Percentiles rank a stretch among this genome's conserved stretches.
Evolutionary conservation across 2,113 vertebrate species (phyloP).

Genomic region (Suncus etruscus): DNA sequence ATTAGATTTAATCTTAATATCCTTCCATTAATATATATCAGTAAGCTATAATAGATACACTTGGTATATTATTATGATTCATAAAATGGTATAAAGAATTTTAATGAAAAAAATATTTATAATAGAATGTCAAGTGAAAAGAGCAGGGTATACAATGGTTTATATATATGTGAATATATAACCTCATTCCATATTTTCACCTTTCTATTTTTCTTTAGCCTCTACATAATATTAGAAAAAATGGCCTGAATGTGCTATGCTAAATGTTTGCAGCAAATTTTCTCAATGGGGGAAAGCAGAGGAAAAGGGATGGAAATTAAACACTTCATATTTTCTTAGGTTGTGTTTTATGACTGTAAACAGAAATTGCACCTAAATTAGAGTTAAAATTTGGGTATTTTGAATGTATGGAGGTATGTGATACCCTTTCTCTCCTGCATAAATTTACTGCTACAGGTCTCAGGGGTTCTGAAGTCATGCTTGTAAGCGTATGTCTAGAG

Average conservation of each 20-base stretch:
- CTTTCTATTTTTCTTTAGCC: background rate
- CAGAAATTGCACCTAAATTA: background rate
- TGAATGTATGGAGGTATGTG: background rate
- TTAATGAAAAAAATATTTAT: background rate
- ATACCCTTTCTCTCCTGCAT: background rate
- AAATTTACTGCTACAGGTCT: background rate
- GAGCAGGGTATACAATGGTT: background rate
- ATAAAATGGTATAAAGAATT: slow-evolving; percentile 25
- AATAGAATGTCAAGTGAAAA: background rate
- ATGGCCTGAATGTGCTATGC: background rate
- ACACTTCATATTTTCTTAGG: background rate
- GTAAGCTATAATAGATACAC: background rate
- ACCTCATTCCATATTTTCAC: background rate
- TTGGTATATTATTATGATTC: slow-evolving; percentile 44
- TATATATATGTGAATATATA: background rate
- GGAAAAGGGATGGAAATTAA: background rate
- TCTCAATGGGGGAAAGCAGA: background rate
- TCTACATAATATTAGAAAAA: background rate
- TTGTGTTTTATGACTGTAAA: background rate
- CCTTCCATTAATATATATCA: background rate
- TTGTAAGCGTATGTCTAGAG: background rate
- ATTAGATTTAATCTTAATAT: slow-evolving; percentile 27
- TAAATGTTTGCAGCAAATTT: background rate
- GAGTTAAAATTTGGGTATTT: background rate
- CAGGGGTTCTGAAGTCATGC: background rate